Conservation (phyloP, 2,113 vertebrate species). For the Lophochroa leadbeateri region DNA sequence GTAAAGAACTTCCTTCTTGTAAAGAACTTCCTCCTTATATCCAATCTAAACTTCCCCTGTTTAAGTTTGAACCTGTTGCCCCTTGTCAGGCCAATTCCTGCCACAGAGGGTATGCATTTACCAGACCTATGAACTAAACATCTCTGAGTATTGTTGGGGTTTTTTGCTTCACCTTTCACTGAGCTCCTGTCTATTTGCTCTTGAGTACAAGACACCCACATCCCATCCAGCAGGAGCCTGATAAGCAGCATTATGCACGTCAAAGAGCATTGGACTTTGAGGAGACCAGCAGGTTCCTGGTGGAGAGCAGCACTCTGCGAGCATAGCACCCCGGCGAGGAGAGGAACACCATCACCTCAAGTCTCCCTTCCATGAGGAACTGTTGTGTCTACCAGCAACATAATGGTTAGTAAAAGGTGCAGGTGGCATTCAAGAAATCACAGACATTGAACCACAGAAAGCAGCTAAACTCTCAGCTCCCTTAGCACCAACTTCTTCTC, state of each 20-base stretch:
- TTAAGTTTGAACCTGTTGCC: too few relatives aligned
- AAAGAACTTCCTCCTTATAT: too few relatives aligned
- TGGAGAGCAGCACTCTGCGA: not conserved
- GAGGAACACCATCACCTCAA: not conserved
- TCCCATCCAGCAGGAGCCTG: not conserved
- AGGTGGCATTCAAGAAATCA: not conserved
- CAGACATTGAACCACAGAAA: not conserved
- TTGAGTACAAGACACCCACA: not conserved
- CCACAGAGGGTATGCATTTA: not conserved
- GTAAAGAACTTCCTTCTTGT: too few relatives aligned
- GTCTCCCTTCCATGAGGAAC: not conserved
- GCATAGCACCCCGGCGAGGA: not conserved
- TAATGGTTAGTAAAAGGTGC: accelerated
- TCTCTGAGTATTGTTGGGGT: not conserved
- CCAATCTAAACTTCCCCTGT: too few relatives aligned
- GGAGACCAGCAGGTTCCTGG: accelerated
- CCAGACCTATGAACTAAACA: not conserved
- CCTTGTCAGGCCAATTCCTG: not conserved
- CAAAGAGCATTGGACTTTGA: not conserved
- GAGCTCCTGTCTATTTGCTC: not conserved
- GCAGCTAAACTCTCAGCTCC: not conserved
- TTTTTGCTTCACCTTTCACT: not conserved
- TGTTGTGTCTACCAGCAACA: not conserved
- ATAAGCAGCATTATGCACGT: not conserved
- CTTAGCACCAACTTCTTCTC: not conserved